Conservation (phyloP, 2,888 invertebrate species). For the Glyphotaelius pellucidus region DNA sequence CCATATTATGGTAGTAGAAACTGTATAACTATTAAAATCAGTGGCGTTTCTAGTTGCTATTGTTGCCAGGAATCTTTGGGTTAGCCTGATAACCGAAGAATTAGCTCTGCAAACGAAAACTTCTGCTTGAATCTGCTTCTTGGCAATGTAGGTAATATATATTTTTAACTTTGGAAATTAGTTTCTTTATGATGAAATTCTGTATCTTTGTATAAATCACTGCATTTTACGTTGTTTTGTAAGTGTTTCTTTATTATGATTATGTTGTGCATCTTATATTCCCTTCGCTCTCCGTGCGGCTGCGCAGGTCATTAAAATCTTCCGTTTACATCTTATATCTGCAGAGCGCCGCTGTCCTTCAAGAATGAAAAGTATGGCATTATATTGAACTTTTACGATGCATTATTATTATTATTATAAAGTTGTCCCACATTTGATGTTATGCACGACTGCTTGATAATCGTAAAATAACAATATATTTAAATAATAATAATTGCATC, state of each 20-base stretch:
- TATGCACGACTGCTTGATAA: not conserved
- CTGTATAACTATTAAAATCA: too few species aligned
- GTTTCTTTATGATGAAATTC: too few species aligned
- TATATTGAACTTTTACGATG: not conserved
- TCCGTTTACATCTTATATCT: not conserved
- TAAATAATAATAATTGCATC: not conserved
- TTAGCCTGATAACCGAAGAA: too few species aligned
- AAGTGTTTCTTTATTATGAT: not conserved
- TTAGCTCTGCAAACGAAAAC: too few species aligned
- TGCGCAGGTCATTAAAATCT: not conserved
- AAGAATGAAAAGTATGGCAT: not conserved
- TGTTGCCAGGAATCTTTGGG: too few species aligned
- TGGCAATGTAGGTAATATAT: too few species aligned
- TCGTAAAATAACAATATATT: too few species aligned
- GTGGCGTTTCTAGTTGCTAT: too few species aligned
- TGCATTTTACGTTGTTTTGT: not conserved
- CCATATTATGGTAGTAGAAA: too few species aligned
- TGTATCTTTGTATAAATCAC: too few species aligned
- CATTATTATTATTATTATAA: not conserved
- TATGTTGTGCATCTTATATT: not conserved
- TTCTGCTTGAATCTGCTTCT: too few species aligned
- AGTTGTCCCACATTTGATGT: not conserved
- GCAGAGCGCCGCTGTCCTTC: not conserved
- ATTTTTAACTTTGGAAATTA: too few species aligned
- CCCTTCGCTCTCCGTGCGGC: not conserved